Evolutionary conservation across 2,888 invertebrate genomes (phyloP), one percentile per base, ranked within the genome.

Genomic region (Euzophera pinguis): DNA sequence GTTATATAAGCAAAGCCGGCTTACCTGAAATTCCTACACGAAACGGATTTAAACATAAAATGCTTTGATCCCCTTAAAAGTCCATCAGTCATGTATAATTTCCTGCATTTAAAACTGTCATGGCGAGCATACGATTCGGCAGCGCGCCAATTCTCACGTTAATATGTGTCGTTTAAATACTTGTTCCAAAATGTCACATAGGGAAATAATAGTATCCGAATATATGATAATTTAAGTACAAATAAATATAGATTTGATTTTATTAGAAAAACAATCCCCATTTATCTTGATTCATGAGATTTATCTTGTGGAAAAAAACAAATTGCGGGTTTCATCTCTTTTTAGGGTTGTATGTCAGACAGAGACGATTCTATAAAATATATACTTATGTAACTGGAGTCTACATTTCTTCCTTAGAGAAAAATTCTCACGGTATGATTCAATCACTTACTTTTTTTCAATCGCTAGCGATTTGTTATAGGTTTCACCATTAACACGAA

Each of bases 51-150:
- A 39, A 39, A 9, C 14, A 32, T 10, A 45, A 16, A 45, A 34
- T 10, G 14, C 45, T 22, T 32, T 45, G 32, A 45, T 45, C 45
- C 45, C 16, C 13, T 45, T 45, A 45, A 45, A 45, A 45, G 45
- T 45, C 32, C 45, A 45, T 45, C 45, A 45, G 45, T 45, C 32
- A 45, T 45, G 43, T 32, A 10, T 34, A 45, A 45, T 45, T 45
- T 45, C 32, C 32, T 32, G 45, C 32, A 32, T 45, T 32, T 45
- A 45, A 45, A 16, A 9, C 13, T 48, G 27, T 27, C 37, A 13
- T 14, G 7, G 16, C 7, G 22, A 22, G 22, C 22, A 22, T 22
- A 38, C 37, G 8, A 29, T 27, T 38, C 13, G 48, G 48, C 37
- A 48, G 37, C 8, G 48, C 13, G 48, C 48, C 48, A 48, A 38